Conservation (phyloP, 2,797 vertebrate species). For the Myotis myotis region DNA sequence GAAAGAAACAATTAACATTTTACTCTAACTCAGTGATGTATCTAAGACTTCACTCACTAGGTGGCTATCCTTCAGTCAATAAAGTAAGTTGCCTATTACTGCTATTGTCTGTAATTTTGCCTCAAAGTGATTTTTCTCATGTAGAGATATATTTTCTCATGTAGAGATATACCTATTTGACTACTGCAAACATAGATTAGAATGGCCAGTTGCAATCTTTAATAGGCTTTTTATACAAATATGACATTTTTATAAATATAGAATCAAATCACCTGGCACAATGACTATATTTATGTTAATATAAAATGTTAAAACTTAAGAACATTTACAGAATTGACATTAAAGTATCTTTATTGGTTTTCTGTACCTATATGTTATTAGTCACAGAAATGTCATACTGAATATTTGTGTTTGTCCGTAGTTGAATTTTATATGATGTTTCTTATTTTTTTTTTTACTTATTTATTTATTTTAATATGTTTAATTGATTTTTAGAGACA, state of each 20-base stretch:
- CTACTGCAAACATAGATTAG: not conserved
- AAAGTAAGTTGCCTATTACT: not conserved
- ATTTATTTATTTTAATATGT: not conserved
- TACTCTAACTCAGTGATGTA: not conserved
- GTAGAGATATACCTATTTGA: not conserved
- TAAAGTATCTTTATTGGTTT: not conserved
- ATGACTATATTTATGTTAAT: constrained; percentile 59
- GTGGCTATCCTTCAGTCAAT: not conserved
- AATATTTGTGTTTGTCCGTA: not conserved
- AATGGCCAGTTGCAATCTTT: not conserved
- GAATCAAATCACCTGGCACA: not conserved
- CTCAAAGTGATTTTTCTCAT: not conserved
- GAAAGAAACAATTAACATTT: not conserved
- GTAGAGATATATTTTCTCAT: not conserved
- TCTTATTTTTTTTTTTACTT: not conserved
- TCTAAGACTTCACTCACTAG: not conserved
- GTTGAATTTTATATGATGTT: not conserved
- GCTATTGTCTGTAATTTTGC: not conserved
- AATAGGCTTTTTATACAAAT: constrained; percentile 22
- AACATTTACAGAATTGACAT: not conserved
- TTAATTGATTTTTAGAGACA: not conserved
- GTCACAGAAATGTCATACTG: not conserved
- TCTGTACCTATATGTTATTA: not conserved
- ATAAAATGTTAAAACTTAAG: constrained; percentile 38
- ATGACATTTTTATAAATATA: constrained; percentile 51